Conservation (phyloP, 2,888 invertebrate species). For the Gandaritis pyraliata region DNA sequence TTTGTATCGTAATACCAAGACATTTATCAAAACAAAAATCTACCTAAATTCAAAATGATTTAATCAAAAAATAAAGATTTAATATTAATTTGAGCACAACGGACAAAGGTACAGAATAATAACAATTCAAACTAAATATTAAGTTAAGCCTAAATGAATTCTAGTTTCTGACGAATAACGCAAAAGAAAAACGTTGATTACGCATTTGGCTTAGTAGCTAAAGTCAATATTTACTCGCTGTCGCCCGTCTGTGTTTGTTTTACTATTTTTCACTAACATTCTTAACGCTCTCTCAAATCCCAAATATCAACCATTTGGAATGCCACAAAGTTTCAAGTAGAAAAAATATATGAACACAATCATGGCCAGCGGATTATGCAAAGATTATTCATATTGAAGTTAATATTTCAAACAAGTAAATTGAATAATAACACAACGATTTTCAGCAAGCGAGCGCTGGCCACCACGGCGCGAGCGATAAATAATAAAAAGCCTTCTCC, state of each 20-base stretch:
- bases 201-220: conserved; percentile 25
- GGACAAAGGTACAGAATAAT: background rate
- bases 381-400: conserved; percentile 61
- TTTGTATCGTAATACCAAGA: too few species aligned
- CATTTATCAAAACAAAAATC: too few species aligned
- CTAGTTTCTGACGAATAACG: conserved; percentile 26
- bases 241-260: conserved; percentile 29
- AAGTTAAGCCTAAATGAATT: conserved; percentile 9
- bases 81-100: background rate
- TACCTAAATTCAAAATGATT: too few species aligned
- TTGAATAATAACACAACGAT: conserved; percentile 81
- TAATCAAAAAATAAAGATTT: too few species aligned
- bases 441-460: conserved; percentile 77
- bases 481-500: conserved; percentile 84
- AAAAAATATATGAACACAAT: conserved; percentile 28
- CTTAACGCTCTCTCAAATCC: conserved; percentile 18
- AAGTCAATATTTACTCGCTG: conserved; percentile 30
- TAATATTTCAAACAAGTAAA: conserved; percentile 79
- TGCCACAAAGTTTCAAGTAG: conserved; percentile 31
- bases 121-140: conserved; percentile 7
- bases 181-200: conserved; percentile 29
- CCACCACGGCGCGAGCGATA: conserved; percentile 75
- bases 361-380: conserved; percentile 47
- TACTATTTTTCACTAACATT: conserved; percentile 23
- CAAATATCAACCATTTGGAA: conserved; percentile 28